Evolutionary conservation across 2,888 invertebrate genomes (phyloP).

Genomic region (Euclidia mi): DNA sequence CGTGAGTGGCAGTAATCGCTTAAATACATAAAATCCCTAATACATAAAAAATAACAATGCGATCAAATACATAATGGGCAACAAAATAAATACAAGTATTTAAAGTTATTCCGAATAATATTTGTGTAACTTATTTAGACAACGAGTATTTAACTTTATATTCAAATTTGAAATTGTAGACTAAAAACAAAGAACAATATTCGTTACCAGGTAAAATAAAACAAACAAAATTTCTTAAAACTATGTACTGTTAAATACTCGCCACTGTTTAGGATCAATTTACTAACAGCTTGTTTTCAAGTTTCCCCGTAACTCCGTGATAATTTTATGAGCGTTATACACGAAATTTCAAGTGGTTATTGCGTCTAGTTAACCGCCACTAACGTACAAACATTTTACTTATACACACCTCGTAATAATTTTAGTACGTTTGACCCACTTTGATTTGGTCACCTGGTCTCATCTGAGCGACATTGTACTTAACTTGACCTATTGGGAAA

Average conservation of each 20-base stretch:
- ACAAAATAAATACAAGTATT: no score
- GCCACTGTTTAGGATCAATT: constrained; percentile 73
- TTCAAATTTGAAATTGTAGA: no score
- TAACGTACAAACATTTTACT: constrained; percentile 56
- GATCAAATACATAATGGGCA: no score
- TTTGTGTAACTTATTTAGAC: no score
- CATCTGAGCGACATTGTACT: no score
- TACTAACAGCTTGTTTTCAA: constrained; percentile 81
- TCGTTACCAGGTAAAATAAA: constrained; percentile 12
- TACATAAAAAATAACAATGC: no score
- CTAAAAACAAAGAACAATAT: no score
- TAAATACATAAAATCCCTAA: no score
- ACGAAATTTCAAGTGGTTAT: constrained; percentile 78
- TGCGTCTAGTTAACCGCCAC: constrained; percentile 59
- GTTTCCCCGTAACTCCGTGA: constrained; percentile 76
- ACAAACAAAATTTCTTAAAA: constrained; percentile 21
- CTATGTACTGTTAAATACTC: constrained; percentile 48
- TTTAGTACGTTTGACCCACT: constrained; percentile 66
- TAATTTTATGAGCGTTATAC: constrained; percentile 84
- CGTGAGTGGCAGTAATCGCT: no score
- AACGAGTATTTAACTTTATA: no score
- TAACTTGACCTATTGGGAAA: no score
- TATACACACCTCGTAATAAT: constrained; percentile 48
- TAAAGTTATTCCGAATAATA: no score
- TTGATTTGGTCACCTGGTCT: constrained; percentile 30